Evolutionary conservation across 1,140 invertebrate species (phyloP), one percentile per base, ranked within the genome.

Genomic region (Pseudomyrmex flavicornis): DNA sequence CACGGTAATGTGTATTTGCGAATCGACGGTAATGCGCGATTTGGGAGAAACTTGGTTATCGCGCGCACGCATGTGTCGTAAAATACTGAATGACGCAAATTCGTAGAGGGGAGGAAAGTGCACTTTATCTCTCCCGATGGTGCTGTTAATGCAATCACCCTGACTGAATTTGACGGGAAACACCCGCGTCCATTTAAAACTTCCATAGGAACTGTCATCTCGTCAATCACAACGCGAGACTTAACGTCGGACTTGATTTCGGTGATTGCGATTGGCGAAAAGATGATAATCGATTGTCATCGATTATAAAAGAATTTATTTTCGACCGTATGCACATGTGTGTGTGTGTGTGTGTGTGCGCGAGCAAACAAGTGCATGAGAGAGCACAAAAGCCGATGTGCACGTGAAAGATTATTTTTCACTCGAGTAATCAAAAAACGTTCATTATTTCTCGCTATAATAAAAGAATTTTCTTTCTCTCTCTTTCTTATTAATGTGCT

Each of bases 31-130:
- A 26, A 26, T 7, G 35, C 0, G 7, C 35, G 35, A 35, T 35
- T 35, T 35, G 35, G 35, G 35, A 35, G 35, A 35, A 35, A 35
- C 35, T 35, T 35, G 35, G 4, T 35, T 35, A 26, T 35, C 35
- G 35, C 35, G 26, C 26, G 35, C 35, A 35, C 44, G 7, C 26
- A 52, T 35, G 35, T 35, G 59, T 20, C 75, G 59, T 72, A 85
- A 76, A 88, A 88, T 87, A 54, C 58, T 56, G 70, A 54, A 73
- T 87, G 85, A 86, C 86, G 85, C 82, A 61, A 72, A 58, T 82
- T 70, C 70, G 82, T 76, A 80, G 61, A 13, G 9, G 20, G 20
- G 8, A 17, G 54, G 54, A 54, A 85, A 89, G 75, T 87, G 83
- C 73, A 87, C 73, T 88, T 88, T 63, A 85, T 82, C 77, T 82